Evolutionary conservation across 2,888 invertebrate species (phyloP), one percentile per base, ranked within the genome.

Genomic region (Thecocarcelia acutangulata): DNA sequence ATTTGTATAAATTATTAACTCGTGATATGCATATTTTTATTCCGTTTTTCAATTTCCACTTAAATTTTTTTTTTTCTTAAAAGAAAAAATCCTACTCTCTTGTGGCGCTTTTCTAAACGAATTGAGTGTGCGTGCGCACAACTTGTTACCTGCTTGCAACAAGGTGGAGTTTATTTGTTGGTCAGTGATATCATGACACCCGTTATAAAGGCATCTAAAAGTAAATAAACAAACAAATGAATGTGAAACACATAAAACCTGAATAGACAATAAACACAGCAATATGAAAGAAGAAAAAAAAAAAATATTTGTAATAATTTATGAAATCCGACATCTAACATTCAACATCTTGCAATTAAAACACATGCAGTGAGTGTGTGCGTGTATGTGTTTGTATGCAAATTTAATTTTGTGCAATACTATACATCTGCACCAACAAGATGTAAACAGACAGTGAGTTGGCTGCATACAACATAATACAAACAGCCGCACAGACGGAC

Each of bases 151-250:
- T 70, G 70, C 52, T 46, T 70, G 70, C 52, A 74, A 66, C 75
- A 66, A 80, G 56, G 76, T 73, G 72, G 37, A 59, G 61, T 77
- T 82, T 33, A 33, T 33, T 33, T 82, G 82, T 82, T 82, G 82
- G 82, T 82, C 82, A 82, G 82, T 82, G 56, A 82, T 82, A 82
- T 73, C 82, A 82, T 78, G 66, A 66, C 82, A 82, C 78, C 78
- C 82, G 82, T 82, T 82, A 75, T 75, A 52, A 75, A 82, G 52
- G 59, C 78, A 46, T 77, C 21, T 66, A 58, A 33, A 69, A 46
- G 48, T 70, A 70, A 63, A 69, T 61, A 69, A 66, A 73, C 15
- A 24, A 72, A 28, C 42, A 75, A 70, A 70, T 70, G 56, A 70
- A 70, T 70, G 56, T 56, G 66, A 66, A 74, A 66, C 74, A 74